Conservation (phyloP, 2,888 invertebrate species). For the Oscheius myriophilus region DNA sequence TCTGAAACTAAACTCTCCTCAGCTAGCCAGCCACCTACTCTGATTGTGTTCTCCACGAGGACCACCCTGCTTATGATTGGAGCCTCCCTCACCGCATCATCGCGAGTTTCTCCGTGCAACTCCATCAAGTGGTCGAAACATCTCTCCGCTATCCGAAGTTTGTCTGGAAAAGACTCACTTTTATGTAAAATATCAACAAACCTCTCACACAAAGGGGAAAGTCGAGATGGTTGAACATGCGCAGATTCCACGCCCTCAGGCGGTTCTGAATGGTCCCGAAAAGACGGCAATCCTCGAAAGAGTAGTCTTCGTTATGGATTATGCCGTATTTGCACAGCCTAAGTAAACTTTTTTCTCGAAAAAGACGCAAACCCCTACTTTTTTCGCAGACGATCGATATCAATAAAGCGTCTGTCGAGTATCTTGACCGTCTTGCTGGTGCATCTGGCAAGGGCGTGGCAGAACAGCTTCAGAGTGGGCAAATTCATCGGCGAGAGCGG, state of each 20-base stretch:
- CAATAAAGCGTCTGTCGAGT: neutral
- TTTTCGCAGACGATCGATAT: neutral
- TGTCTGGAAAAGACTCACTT: slow-evolving; percentile 1
- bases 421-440: neutral
- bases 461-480: neutral
- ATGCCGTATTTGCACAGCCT: slow-evolving; percentile 1
- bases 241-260: neutral
- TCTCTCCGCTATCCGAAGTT: neutral
- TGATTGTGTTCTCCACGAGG: slow-evolving; percentile 6
- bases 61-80: neutral
- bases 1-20: neutral
- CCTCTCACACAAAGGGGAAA: slow-evolving; percentile 4
- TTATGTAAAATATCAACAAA: neutral
- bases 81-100: neutral
- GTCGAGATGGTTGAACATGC: neutral
- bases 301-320: neutral
- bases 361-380: neutral
- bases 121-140: slow-evolving; percentile 7
- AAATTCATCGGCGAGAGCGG: neutral
- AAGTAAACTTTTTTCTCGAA: neutral
- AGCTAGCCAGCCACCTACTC: neutral
- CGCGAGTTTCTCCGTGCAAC: slow-evolving; percentile 1
- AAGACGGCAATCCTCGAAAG: neutral
- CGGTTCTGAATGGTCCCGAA: neutral
- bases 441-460: neutral